Conservation (phyloP, 2,113 vertebrate species). For the Vulpes lagopus region DNA sequence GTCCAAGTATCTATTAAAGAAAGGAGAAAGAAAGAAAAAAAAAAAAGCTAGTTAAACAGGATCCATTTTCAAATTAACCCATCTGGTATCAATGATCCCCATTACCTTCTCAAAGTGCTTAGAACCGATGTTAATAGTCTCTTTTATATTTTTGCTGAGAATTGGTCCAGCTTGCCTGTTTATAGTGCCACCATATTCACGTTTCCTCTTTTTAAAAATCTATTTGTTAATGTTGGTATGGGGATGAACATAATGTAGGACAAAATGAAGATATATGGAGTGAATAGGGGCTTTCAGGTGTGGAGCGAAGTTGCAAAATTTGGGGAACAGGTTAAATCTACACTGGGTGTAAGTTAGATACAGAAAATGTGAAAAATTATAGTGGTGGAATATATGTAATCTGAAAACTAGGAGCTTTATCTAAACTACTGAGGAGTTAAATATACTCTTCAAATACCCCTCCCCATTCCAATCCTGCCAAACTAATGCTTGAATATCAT, state of each 20-base stretch:
- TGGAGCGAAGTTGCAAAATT: neutral
- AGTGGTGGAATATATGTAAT: neutral
- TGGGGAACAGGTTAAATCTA: neutral
- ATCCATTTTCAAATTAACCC: conserved; percentile 12
- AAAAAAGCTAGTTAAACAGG: neutral
- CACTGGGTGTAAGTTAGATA: neutral
- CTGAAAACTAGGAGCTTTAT: neutral
- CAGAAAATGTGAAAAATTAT: neutral
- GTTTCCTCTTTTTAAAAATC: neutral
- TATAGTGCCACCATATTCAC: neutral
- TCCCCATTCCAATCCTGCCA: neutral
- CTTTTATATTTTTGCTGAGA: neutral
- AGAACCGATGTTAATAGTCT: neutral
- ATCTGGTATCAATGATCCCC: neutral
- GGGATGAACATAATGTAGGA: neutral
- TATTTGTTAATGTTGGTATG: neutral
- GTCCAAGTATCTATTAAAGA: neutral
- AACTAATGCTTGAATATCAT: neutral
- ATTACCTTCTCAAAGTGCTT: neutral
- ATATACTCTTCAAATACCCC: neutral
- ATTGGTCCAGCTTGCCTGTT: neutral
- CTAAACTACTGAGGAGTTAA: neutral
- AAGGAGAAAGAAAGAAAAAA: neutral
- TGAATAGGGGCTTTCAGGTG: neutral
- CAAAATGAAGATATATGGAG: neutral